Conservation (phyloP, 2,113 vertebrate genomes). For the Ciconia stormi region DNA sequence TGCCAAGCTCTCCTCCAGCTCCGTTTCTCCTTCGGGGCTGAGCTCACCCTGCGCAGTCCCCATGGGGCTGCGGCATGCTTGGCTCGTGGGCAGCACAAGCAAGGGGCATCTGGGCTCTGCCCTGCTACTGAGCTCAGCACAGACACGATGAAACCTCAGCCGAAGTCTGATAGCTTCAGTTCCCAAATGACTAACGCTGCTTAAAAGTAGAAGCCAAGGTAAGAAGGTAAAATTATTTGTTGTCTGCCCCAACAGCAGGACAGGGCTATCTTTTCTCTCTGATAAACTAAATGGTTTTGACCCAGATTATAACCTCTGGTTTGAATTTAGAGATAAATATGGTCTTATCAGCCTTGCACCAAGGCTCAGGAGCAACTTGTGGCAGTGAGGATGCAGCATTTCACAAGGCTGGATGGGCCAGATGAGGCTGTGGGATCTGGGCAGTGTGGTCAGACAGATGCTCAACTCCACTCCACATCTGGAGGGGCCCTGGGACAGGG, state of each 20-base stretch:
- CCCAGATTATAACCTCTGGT: not conserved
- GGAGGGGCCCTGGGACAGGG: fast-evolving
- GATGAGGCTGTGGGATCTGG: not conserved
- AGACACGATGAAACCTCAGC: not conserved
- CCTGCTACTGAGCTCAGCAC: not conserved
- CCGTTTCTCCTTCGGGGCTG: not conserved
- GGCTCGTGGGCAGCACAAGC: fast-evolving
- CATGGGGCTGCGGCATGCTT: not conserved
- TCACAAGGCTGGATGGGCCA: not conserved
- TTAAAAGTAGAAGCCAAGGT: not conserved
- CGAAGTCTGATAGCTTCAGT: not conserved
- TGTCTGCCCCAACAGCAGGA: not conserved
- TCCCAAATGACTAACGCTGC: not conserved
- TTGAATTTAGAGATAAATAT: not conserved
- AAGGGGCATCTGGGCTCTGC: not conserved
- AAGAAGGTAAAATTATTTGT: not conserved
- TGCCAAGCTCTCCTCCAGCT: not conserved
- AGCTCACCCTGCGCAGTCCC: not conserved
- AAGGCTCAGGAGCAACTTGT: not conserved
- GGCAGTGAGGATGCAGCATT: not conserved
- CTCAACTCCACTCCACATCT: not conserved
- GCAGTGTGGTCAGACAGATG: fast-evolving
- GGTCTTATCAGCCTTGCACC: not conserved
- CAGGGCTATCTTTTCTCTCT: not conserved
- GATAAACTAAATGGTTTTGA: not conserved